These are phyloP conservation scores for Norana najaformis DNA, from an alignment of 2,888 invertebrate species.

Conservation along the genomic window DNA sequence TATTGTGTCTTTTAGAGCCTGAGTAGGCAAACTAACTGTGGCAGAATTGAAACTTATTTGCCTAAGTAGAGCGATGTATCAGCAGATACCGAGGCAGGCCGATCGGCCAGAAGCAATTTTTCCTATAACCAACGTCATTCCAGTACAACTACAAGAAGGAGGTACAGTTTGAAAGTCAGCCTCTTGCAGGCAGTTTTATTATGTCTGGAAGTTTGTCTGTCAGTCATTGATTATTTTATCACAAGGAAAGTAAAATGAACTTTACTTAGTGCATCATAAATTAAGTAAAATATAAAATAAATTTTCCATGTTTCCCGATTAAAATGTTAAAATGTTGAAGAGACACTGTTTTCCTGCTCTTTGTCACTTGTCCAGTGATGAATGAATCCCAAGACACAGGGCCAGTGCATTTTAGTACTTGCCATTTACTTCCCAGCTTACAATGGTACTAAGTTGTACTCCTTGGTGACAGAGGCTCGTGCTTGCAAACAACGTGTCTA, in stretches of 20 bases:
- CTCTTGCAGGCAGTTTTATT: background rate
- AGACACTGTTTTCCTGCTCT: background rate
- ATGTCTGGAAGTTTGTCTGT: background rate
- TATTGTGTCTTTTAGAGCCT: conserved; percentile 3
- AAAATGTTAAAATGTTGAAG: background rate
- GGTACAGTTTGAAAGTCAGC: conserved; percentile 18
- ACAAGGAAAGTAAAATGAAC: too few species aligned
- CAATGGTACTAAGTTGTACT: background rate
- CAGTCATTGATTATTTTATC: too few species aligned
- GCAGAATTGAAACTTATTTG: background rate
- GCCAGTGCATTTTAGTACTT: background rate
- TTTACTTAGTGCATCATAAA: too few species aligned
- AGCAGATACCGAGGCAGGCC: conserved; percentile 19
- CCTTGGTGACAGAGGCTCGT: background rate
- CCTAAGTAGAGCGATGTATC: background rate
- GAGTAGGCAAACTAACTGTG: background rate
- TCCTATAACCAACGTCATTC: conserved; percentile 16
- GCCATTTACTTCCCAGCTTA: background rate
- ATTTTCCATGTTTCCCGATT: background rate
- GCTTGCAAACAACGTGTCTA: background rate
- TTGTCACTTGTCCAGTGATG: background rate
- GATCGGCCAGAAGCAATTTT: conserved; percentile 22
- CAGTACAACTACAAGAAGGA: conserved; percentile 21
- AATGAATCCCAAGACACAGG: background rate
- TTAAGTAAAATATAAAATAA: background rate